A percentile compares a stretch with the other conserved stretches of the same genome.
Conservation (phyloP, 2,888 invertebrate genomes). For the Petrolisthes cinctipes region DNA sequence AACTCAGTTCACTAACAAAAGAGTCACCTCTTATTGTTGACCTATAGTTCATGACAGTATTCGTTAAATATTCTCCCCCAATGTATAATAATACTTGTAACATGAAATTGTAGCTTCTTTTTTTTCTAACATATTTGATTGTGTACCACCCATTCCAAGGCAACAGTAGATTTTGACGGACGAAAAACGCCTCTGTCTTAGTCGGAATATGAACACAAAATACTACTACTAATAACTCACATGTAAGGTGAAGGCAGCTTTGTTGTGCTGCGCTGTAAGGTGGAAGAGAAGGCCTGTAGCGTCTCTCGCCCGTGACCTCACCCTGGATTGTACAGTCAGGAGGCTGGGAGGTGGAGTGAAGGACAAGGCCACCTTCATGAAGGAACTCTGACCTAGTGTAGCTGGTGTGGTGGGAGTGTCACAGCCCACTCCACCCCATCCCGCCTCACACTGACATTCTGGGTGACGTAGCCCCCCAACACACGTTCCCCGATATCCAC, state of each 20-base stretch:
- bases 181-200: too few relatives aligned
- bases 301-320: slow-evolving; percentile 38
- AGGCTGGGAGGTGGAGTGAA: slow-evolving; percentile 53
- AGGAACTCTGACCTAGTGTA: slow-evolving; percentile 36
- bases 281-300: slow-evolving; percentile 12
- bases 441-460: slow-evolving; percentile 49
- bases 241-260: slow-evolving; percentile 20
- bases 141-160: too few relatives aligned
- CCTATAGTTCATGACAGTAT: too few relatives aligned
- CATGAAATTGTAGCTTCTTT: too few relatives aligned
- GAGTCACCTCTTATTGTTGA: too few relatives aligned
- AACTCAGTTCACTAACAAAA: too few relatives aligned
- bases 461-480: slow-evolving; percentile 37
- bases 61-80: too few relatives aligned
- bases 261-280: slow-evolving; percentile 16
- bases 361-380: slow-evolving; percentile 57
- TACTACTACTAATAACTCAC: background rate
- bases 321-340: slow-evolving; percentile 43
- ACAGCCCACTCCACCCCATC: slow-evolving; percentile 49
- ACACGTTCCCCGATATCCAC: slow-evolving; percentile 52
- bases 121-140: too few relatives aligned
- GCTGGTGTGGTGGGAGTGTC: slow-evolving; percentile 33
- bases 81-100: too few relatives aligned
- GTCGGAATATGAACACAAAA: too few relatives aligned
- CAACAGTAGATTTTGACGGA: too few relatives aligned